Base-by-base conservation (phyloP, 53 echinoderm and acorn worm genomes). In the Paracentrotus lividus region DNA sequence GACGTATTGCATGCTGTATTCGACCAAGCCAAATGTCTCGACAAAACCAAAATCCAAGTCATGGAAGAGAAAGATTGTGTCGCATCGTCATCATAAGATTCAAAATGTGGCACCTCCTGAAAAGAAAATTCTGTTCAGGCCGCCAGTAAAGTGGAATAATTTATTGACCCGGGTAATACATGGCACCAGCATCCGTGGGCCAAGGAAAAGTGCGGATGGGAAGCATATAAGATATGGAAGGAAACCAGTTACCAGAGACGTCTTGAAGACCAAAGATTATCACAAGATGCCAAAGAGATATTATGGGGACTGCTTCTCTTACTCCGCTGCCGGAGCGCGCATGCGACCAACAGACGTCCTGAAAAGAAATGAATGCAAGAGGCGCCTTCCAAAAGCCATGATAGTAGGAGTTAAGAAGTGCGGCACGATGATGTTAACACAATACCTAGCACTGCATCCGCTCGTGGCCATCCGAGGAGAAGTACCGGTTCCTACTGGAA, bases 321-420 rank as follows among this genome's bases (percentile, higher is more conserved):
- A 85, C 27, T 5, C 14, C 21, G 23, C 45, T 14, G 6, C 24
- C 29, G 85, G 26, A 4, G 49, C 26, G 21, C 24, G 29, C 7
- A 2, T 45, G 45, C 49, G 47, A 85, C 85, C 85, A 16, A 27
- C 0, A 3, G 51, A 8, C 27, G 49, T 51, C 16, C 29, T 85
- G 85, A 85, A 0, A 12, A 85, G 23, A 31, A 85, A 85, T n/a
- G 27, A 51, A 20, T 85, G 85, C 85, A 26, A 49, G 31, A 85
- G 49, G 49, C 85, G 88, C 15, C 88, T 88, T 21, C 88, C 88
- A 14, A 29, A 88, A 21, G 88, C 88, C 23, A 29, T 58, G 4
- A 56, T 88, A 21, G 32, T 88, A 29, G 88, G 88, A 15, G 58
- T 57, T 2, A 88, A 88, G 31, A 88, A 88, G 23, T 88, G 88